Percentiles rank a stretch among this genome's conserved stretches.
These are phyloP conservation scores for Phoxinus phoxinus DNA, from an alignment of 2,113 vertebrate species.

Conservation along the genomic window DNA sequence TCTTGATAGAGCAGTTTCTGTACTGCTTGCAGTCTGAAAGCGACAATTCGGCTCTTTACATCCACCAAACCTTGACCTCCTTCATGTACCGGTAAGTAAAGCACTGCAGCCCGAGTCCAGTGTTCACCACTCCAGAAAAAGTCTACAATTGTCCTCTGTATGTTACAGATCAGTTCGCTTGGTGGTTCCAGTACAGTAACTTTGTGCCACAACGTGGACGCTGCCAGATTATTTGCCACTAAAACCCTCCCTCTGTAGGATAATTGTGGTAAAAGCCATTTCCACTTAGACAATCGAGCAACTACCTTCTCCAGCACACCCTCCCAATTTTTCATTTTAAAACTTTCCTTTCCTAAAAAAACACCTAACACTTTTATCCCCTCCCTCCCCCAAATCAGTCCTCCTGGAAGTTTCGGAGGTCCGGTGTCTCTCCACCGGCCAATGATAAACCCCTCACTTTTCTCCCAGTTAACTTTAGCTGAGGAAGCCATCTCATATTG, in stretches of 20 bases:
- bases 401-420: neutral
- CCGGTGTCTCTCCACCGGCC: neutral
- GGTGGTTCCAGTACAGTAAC: neutral
- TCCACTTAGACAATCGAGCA: neutral
- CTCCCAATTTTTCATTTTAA: neutral
- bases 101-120: neutral
- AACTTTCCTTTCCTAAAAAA: neutral
- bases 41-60: neutral
- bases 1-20: neutral
- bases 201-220: neutral
- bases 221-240: neutral
- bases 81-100: neutral
- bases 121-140: constrained; percentile 5
- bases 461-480: neutral
- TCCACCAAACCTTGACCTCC: neutral
- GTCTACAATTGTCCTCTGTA: neutral
- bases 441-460: neutral
- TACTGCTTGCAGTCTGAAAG: neutral
- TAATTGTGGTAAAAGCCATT: constrained; percentile 1
- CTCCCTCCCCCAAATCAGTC: neutral
- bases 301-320: neutral
- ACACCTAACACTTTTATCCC: neutral
- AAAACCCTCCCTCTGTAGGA: neutral
- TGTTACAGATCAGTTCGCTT: neutral
- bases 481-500: neutral